Evolutionary conservation across 2,113 vertebrate genomes (phyloP).

Genomic region (Clinocottus analis): DNA sequence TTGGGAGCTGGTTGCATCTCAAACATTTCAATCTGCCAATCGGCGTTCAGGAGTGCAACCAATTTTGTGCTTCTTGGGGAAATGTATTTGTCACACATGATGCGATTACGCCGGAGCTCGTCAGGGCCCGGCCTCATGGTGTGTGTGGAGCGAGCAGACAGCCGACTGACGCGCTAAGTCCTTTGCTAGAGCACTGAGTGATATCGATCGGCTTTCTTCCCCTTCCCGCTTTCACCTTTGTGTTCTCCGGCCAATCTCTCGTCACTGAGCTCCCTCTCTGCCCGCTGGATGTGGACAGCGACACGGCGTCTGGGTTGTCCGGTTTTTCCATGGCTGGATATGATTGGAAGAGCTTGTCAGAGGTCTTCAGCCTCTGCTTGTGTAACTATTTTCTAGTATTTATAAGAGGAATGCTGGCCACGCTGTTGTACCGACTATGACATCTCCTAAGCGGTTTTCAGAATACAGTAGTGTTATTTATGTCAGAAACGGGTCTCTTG

Average conservation of each 20-base stretch:
- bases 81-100: slow-evolving; percentile 29
- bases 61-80: not conserved
- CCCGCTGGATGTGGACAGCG: slow-evolving; percentile 7
- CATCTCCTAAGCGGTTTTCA: not conserved
- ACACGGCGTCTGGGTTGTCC: not conserved
- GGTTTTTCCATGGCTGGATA: not conserved
- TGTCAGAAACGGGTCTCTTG: not conserved
- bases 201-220: slow-evolving; percentile 14
- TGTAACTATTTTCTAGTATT: not conserved
- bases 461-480: not conserved
- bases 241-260: slow-evolving; percentile 1
- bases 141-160: slow-evolving; percentile 5
- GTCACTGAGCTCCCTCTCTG: not conserved
- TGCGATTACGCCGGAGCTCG: slow-evolving; percentile 19
- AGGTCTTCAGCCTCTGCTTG: not conserved
- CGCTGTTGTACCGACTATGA: not conserved
- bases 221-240: not conserved
- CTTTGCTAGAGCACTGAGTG: slow-evolving; percentile 38
- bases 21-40: not conserved
- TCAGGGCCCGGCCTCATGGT: slow-evolving; percentile 7
- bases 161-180: slow-evolving; percentile 22
- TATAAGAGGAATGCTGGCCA: not conserved
- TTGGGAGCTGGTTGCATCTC: not conserved
- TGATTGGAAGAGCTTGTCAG: not conserved
- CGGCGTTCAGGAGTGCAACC: not conserved